These are phyloP conservation scores for Sminthopsis crassicaudata DNA, from an alignment of 2,113 vertebrate genomes.

Conservation along the genomic window DNA sequence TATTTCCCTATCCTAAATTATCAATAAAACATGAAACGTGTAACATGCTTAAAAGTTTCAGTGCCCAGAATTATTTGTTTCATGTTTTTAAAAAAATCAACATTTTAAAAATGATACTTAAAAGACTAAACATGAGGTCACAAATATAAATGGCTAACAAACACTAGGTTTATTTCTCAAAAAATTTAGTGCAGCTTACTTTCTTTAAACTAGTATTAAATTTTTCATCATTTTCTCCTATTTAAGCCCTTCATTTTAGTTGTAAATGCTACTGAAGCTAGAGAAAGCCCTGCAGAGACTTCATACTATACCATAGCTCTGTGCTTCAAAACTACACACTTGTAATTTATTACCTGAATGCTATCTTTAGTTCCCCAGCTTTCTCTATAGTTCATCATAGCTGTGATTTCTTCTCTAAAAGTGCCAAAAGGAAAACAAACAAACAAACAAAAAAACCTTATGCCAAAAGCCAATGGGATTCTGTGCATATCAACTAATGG, in stretches of 20 bases:
- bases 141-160: constrained; percentile 76
- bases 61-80: constrained; percentile 63
- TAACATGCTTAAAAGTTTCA: constrained; percentile 73
- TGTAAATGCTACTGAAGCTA: constrained; percentile 70
- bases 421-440: constrained; percentile 58
- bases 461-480: constrained; percentile 68
- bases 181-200: constrained; percentile 81
- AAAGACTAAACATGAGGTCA: constrained; percentile 70
- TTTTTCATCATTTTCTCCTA: constrained; percentile 69
- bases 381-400: constrained; percentile 68
- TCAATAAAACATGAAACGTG: constrained; percentile 78
- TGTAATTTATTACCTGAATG: constrained; percentile 72
- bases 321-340: constrained; percentile 72
- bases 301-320: constrained; percentile 71
- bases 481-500: constrained; percentile 46
- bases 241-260: constrained; percentile 69
- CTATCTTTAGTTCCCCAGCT: constrained; percentile 66
- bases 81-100: constrained; percentile 55
- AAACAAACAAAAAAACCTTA: constrained; percentile 58
- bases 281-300: constrained; percentile 71
- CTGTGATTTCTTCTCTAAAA: constrained; percentile 69
- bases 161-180: constrained; percentile 77
- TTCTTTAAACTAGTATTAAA: constrained; percentile 77
- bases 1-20: constrained; percentile 61
- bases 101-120: constrained; percentile 69